Evolutionary conservation across 2,888 invertebrate species (phyloP).

Genomic region (Meghimatium bilineatum): DNA sequence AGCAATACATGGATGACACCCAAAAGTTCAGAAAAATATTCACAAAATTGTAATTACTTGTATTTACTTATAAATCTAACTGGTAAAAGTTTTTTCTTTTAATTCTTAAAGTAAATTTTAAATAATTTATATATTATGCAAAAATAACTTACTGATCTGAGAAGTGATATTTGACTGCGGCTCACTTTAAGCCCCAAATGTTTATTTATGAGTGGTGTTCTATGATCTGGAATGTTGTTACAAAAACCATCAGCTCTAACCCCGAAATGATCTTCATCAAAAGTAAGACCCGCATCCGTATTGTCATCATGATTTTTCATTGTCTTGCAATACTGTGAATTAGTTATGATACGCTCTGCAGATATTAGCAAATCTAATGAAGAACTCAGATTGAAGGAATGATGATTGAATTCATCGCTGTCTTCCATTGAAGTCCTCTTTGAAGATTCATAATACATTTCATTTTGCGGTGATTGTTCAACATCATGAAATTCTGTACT

Average conservation of each 20-base stretch:
- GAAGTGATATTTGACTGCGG: not conserved
- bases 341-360: slow-evolving; percentile 37
- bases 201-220: not conserved
- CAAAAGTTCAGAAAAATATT: too few relatives aligned
- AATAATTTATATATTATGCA: not conserved
- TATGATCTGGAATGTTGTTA: not conserved
- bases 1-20: too few relatives aligned
- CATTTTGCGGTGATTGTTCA: not conserved
- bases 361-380: slow-evolving; percentile 37
- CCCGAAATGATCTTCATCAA: slow-evolving; percentile 39
- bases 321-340: slow-evolving; percentile 12
- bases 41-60: too few relatives aligned
- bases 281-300: not conserved
- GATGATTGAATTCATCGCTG: not conserved
- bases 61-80: too few relatives aligned
- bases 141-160: slow-evolving; percentile 34
- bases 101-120: too few relatives aligned
- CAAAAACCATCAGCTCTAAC: not conserved
- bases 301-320: not conserved
- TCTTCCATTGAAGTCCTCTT: not conserved
- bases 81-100: too few relatives aligned
- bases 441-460: not conserved
- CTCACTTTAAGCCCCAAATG: not conserved
- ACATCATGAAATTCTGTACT: slow-evolving; percentile 17
- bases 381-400: slow-evolving; percentile 3